Conservation (phyloP, 2,113 vertebrate genomes). For the Rattus rattus region DNA sequence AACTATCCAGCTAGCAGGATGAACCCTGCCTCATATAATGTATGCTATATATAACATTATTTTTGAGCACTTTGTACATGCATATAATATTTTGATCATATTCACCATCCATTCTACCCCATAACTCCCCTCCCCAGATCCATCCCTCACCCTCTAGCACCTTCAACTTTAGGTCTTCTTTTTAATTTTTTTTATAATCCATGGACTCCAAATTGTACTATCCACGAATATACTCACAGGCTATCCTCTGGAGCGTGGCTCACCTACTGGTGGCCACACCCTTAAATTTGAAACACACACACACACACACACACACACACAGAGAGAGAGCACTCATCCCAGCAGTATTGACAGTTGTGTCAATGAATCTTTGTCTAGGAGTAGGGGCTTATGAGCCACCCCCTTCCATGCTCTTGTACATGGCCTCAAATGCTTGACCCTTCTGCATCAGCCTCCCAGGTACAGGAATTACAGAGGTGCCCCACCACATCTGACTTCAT, state of each 20-base stretch:
- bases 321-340: no score
- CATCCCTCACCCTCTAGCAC: no score
- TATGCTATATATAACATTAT: background rate
- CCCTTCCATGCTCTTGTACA: background rate
- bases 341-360: background rate
- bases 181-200: background rate
- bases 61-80: background rate
- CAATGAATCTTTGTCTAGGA: background rate
- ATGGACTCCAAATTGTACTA: background rate
- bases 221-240: background rate
- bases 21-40: background rate
- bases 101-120: no score
- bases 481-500: background rate
- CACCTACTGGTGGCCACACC: background rate
- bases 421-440: background rate
- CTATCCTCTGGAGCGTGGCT: no score
- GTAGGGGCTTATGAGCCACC: background rate
- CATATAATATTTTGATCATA: background rate
- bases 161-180: background rate
- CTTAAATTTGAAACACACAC: background rate
- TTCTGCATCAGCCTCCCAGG: background rate
- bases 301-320: no score
- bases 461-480: background rate
- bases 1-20: background rate
- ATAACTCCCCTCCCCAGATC: background rate